Evolutionary conservation across 2,888 invertebrate species (phyloP).

Genomic region (Fragum whitleyi): DNA sequence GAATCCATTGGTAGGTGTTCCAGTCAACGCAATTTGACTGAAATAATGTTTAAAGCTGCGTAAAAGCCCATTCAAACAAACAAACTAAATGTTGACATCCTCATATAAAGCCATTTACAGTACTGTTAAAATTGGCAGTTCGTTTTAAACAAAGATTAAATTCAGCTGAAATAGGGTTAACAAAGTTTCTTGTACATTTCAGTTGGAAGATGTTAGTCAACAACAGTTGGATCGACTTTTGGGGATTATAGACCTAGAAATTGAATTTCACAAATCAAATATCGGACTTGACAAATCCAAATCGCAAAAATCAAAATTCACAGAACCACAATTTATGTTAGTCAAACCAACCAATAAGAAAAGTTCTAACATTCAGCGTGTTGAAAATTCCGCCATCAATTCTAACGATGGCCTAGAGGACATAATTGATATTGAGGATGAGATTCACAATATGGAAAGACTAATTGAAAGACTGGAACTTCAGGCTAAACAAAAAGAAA

Average conservation of each 20-base stretch:
- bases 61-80: no score
- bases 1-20: no score
- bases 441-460: conserved; percentile 56
- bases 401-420: not conserved
- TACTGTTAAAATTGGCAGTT: no score
- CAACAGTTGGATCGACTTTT: conserved; percentile 67
- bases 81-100: no score
- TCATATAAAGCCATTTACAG: no score
- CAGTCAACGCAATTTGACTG: no score
- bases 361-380: conserved; percentile 39
- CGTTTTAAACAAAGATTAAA: no score
- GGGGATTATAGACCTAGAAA: conserved; percentile 66
- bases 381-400: not conserved
- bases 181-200: conserved; percentile 3
- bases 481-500: conserved; percentile 53
- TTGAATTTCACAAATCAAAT: conserved; percentile 65
- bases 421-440: conserved; percentile 53
- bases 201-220: conserved; percentile 60
- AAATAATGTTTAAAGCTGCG: no score
- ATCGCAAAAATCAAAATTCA: conserved; percentile 1
- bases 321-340: conserved; percentile 15
- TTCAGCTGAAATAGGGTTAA: no score
- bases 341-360: conserved; percentile 46
- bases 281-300: conserved; percentile 19
- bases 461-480: conserved; percentile 61